phyloP scores from a whole-genome alignment of 2,888 invertebrate genomes.

The Drosophila eohydei region DNA sequence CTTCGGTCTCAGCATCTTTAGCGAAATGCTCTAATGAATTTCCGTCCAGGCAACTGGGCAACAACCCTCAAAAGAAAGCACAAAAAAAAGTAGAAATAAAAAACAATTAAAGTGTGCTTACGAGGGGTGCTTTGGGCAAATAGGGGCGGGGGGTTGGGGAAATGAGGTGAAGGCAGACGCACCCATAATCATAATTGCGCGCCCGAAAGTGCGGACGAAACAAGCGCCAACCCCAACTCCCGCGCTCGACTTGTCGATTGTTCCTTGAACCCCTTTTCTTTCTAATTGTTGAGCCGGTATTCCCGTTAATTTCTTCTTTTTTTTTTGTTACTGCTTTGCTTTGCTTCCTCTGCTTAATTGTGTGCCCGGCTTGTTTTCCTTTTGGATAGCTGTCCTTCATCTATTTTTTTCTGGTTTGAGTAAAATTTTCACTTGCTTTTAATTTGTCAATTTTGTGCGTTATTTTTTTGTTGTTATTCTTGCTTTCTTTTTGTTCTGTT shows the following conservation, averaged over 20 bases:
- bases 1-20: conserved; percentile 25
- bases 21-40: conserved; percentile 78
- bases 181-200: conserved; percentile 79
- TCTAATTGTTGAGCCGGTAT: conserved; percentile 67
- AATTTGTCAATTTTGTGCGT: conserved; percentile 75
- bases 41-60: conserved; percentile 71
- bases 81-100: conserved; percentile 35
- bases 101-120: conserved; percentile 78
- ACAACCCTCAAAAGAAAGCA: conserved; percentile 53
- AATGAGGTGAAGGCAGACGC: conserved; percentile 41
- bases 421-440: conserved; percentile 72
- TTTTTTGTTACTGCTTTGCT: conserved; percentile 6
- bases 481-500: conserved; percentile 35
- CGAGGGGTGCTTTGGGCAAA: conserved; percentile 15
- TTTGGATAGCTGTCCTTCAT: conserved; percentile 48
- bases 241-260: conserved; percentile 59
- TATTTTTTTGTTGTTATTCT: conserved; percentile 21
- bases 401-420: conserved; percentile 25
- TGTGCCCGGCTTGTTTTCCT: conserved; percentile 56
- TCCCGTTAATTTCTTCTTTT: conserved; percentile 23
- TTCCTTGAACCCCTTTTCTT: conserved; percentile 43
- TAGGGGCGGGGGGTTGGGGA: background rate
- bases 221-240: conserved; percentile 2
- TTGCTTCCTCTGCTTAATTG: conserved; percentile 71
- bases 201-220: conserved; percentile 45